Percentiles rank a stretch among this genome's conserved stretches.
Conservation (phyloP, 1,140 invertebrate genomes). For the Panagrolaimus sp. region DNA sequence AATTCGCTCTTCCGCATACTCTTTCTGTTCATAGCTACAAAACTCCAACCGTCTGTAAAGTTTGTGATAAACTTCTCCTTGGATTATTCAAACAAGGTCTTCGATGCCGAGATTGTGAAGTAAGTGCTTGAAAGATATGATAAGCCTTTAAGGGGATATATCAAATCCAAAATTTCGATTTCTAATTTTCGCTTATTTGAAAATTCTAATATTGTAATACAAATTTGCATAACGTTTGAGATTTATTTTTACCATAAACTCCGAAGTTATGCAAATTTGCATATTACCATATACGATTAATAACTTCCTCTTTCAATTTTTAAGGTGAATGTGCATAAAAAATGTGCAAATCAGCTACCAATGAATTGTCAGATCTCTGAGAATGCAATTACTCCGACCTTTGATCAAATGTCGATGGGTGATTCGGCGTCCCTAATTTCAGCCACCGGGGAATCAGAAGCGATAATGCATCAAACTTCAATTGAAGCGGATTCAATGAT, state of each 20-base stretch:
- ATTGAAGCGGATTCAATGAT: slow-evolving; percentile 40
- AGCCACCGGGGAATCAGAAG: neutral
- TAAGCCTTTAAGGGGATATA: too few relatives aligned
- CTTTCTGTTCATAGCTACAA: slow-evolving; percentile 56
- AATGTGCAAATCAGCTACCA: slow-evolving; percentile 48
- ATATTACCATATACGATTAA: too few relatives aligned
- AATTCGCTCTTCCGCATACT: slow-evolving; percentile 51
- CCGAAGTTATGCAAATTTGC: too few relatives aligned
- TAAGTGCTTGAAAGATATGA: slow-evolving; percentile 29
- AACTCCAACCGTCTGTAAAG: slow-evolving; percentile 58
- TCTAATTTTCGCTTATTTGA: too few relatives aligned
- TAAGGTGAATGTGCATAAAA: slow-evolving; percentile 59
- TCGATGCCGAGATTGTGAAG: slow-evolving; percentile 56
- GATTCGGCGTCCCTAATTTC: slow-evolving; percentile 27
- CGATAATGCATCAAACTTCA: slow-evolving; percentile 10
- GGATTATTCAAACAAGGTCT: slow-evolving; percentile 57
- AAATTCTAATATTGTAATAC: too few relatives aligned
- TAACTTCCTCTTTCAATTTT: too few relatives aligned
- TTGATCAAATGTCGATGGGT: slow-evolving; percentile 46
- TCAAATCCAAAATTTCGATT: too few relatives aligned
- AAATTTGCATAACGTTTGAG: too few relatives aligned
- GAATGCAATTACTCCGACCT: slow-evolving; percentile 44
- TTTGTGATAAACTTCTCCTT: slow-evolving; percentile 57
- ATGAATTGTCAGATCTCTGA: slow-evolving; percentile 52
- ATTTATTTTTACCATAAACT: too few relatives aligned